Conservation (phyloP, 2,888 invertebrate genomes). For the Trissolcus japonicus region DNA sequence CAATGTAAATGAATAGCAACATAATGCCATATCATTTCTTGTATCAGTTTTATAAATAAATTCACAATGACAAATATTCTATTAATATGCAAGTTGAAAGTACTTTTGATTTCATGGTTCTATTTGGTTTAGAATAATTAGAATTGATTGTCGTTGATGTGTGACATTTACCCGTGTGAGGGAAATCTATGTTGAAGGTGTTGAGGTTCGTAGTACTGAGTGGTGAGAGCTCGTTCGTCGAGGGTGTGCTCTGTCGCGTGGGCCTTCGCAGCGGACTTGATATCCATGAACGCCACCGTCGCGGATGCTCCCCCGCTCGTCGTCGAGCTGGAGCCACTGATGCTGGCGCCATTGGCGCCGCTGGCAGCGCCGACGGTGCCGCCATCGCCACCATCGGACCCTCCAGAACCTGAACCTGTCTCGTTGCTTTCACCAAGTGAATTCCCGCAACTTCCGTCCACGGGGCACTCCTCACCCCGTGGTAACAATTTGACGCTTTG, state of each 20-base stretch:
- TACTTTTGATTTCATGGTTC: not conserved
- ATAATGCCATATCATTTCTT: not conserved
- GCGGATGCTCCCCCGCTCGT: slow-evolving; percentile 86
- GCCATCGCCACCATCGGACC: slow-evolving; percentile 66
- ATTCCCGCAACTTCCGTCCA: slow-evolving; percentile 74
- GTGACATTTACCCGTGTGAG: slow-evolving; percentile 78
- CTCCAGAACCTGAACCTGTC: slow-evolving; percentile 68
- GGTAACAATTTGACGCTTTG: slow-evolving; percentile 96
- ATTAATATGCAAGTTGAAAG: not conserved
- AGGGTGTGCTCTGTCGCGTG: slow-evolving; percentile 92
- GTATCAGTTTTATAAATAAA: not conserved
- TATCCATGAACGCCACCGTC: slow-evolving; percentile 97
- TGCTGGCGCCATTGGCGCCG: slow-evolving; percentile 71
- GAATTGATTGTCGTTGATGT: too few species aligned
- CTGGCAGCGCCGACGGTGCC: slow-evolving; percentile 70
- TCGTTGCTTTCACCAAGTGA: slow-evolving; percentile 77
- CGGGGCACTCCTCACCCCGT: slow-evolving; percentile 77
- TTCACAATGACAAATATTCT: not conserved
- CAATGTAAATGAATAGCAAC: not conserved
- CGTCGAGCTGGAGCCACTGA: slow-evolving; percentile 77
- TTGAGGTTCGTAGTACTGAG: slow-evolving; percentile 93
- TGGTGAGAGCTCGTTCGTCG: slow-evolving; percentile 91
- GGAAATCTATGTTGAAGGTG: slow-evolving; percentile 75
- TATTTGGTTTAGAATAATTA: too few species aligned
- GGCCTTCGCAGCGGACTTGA: slow-evolving; percentile 96